Evolutionary conservation across 2,113 vertebrate genomes (phyloP).

Genomic region (Etheostoma cragini): DNA sequence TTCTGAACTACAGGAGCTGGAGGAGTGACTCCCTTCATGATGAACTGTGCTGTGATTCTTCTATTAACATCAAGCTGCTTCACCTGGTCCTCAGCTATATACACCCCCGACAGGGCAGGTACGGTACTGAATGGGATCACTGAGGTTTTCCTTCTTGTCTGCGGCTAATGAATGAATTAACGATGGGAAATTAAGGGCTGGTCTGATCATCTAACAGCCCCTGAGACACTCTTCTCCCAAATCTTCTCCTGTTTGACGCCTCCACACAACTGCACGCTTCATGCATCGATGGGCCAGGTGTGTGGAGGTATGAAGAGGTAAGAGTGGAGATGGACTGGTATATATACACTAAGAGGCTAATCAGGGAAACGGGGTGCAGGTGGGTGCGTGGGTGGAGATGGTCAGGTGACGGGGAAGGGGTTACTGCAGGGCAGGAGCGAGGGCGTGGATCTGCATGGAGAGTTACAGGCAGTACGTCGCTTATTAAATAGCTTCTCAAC

Average conservation of each 20-base stretch:
- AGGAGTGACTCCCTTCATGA: conserved; percentile 44
- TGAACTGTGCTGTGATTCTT: conserved; percentile 69
- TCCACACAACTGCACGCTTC: not conserved
- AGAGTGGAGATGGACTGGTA: too few species aligned
- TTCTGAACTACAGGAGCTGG: conserved; percentile 44
- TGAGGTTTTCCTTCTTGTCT: not conserved
- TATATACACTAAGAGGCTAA: too few species aligned
- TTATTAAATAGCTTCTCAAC: too few species aligned
- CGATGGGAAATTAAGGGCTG: not conserved
- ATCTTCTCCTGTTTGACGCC: not conserved
- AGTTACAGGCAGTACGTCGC: too few species aligned
- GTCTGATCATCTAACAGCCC: not conserved
- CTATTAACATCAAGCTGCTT: conserved; percentile 60
- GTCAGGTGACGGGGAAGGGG: too few species aligned
- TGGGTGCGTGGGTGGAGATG: too few species aligned
- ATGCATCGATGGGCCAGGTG: not conserved
- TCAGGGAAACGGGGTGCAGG: too few species aligned
- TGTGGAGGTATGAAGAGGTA: not conserved
- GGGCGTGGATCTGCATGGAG: too few species aligned
- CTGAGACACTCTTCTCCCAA: not conserved
- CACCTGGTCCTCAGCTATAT: conserved; percentile 58
- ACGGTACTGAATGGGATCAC: conserved; percentile 1
- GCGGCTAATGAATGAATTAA: not conserved
- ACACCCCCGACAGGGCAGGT: conserved; percentile 71
- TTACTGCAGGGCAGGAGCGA: too few species aligned